These are phyloP conservation scores for Cydia amplana DNA, from an alignment of 1,140 invertebrate species.

Conservation along the genomic window DNA sequence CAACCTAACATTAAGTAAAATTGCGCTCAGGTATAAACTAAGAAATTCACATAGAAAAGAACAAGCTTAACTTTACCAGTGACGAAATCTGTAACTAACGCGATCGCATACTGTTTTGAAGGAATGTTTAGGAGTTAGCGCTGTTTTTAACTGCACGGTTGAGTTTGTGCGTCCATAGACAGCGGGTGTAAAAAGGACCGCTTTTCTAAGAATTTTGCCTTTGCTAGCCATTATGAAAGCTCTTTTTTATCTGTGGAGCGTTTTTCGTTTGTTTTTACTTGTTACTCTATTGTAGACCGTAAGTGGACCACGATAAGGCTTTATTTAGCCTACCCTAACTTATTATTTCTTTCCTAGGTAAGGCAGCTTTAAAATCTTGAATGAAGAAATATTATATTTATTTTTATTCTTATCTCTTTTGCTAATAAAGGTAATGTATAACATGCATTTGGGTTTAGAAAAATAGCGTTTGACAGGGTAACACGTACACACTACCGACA, in stretches of 20 bases:
- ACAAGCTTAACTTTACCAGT: not conserved
- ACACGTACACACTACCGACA: too few species aligned
- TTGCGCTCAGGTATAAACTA: slow-evolving; percentile 30
- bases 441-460: not conserved
- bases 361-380: not conserved
- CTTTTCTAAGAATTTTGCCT: slow-evolving; percentile 31
- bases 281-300: not conserved
- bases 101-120: not conserved
- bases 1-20: slow-evolving; percentile 35
- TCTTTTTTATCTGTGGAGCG: slow-evolving; percentile 17
- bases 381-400: not conserved
- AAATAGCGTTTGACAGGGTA: not conserved
- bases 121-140: not conserved
- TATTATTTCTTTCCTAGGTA: not conserved
- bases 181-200: not conserved
- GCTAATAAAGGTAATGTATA: not conserved
- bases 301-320: not conserved
- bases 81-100: slow-evolving; percentile 8
- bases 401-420: not conserved
- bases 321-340: not conserved
- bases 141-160: not conserved
- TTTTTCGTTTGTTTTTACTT: slow-evolving; percentile 16
- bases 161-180: slow-evolving; percentile 17
- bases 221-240: slow-evolving; percentile 23
- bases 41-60: slow-evolving; percentile 20